A percentile compares a stretch with the other conserved stretches of the same genome.
phyloP scores from a whole-genome alignment of 2,888 invertebrate genomes.

The Cerastis rubricosa region DNA sequence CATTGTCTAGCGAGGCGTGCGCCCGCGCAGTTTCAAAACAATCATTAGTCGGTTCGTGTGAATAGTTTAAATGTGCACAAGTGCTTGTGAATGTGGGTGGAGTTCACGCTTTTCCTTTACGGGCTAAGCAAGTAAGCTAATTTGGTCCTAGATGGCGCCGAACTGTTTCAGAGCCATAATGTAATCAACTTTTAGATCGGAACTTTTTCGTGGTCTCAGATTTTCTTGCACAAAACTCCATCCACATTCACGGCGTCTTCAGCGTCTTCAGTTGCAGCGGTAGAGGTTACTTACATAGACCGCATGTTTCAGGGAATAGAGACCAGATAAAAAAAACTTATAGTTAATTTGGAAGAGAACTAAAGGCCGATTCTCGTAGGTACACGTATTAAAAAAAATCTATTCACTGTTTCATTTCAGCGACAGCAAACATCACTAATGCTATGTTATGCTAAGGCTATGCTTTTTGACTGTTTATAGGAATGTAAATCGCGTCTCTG shows the following conservation, averaged over 20 bases:
- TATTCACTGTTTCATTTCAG: too few relatives aligned
- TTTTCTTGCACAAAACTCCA: background rate
- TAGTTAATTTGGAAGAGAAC: too few relatives aligned
- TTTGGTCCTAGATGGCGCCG: conserved; percentile 24
- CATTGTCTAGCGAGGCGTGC: conserved; percentile 55
- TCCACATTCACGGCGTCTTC: background rate
- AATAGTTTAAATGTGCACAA: conserved; percentile 55
- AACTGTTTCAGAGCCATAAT: conserved; percentile 1
- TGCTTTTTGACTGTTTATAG: too few relatives aligned
- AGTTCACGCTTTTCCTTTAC: conserved; percentile 41
- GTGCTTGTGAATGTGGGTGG: conserved; percentile 43
- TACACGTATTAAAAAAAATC: too few relatives aligned
- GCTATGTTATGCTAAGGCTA: too few relatives aligned
- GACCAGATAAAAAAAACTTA: too few relatives aligned
- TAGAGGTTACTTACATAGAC: too few relatives aligned
- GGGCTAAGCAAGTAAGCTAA: background rate
- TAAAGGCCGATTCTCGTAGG: too few relatives aligned
- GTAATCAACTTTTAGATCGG: background rate
- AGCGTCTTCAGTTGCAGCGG: background rate
- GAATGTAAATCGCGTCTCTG: background rate
- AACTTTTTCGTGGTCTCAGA: background rate
- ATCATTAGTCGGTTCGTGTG: conserved; percentile 62
- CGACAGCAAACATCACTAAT: too few relatives aligned
- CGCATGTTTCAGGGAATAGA: too few relatives aligned
- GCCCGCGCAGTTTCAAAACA: conserved; percentile 54